Base-by-base conservation (phyloP, 92 coral and sea anemone species). In the Galaxea fascicularis region DNA sequence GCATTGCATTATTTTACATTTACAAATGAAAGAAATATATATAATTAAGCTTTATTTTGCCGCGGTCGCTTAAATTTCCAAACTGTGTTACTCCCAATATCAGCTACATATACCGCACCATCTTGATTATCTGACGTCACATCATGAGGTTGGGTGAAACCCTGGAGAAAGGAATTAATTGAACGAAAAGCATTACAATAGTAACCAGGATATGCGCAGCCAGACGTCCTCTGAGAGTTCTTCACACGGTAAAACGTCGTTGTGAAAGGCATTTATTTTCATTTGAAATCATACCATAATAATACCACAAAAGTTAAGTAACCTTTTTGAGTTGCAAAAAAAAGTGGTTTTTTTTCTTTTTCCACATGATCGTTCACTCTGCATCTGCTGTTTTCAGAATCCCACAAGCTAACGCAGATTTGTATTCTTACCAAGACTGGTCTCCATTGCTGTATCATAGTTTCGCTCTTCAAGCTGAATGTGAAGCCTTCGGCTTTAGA, bases 61-160 rank as follows among this genome's bases (percentile, higher is more conserved):
- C 22, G 64, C 22, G 41, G 54, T 57, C 71, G 53, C 70, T 82
- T 82, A 53, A 96, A 93, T 71, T 96, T 96, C 99, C 98, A 96
- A 60, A 96, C 86, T 76, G 88, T 82, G 80, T 94, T 91, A 2
- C 84, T 91, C 57, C 84, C 88, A n/a, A 94, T 91, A 82, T 96
- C 99, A 4, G 98, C 91, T 11, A 96, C 98, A 56, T 90, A 96
- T 31, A 96, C 99, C 4, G 85, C 67, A 29, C 58, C 73, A 60
- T 92, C 92, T n/a, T 84, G 18, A 28, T 74, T 49, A 71, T 89
- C 92, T 45, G 95, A 86, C 14, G 99, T 76, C 39, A 96, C 89
- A 71, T 94, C 99, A 71, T 96, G 99, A 44, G 99, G 99, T 58
- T 62, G 65, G 13, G 49, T 21, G 65, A 96, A 94, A 25, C 89